These are phyloP conservation scores for Pedionomus torquatus DNA, from an alignment of 2,113 vertebrate species.

Conservation along the genomic window DNA sequence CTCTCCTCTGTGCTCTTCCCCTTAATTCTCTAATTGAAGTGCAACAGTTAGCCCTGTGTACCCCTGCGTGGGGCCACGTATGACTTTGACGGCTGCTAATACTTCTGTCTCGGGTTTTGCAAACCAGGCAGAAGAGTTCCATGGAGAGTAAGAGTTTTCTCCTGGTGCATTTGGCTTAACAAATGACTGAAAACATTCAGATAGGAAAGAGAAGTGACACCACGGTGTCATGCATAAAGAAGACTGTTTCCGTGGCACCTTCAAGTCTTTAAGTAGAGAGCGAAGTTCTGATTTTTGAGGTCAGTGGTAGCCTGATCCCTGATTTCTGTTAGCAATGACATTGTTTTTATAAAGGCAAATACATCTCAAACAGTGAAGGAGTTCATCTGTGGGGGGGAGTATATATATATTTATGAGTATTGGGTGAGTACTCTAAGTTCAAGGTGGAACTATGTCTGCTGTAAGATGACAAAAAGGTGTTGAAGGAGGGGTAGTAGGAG, in stretches of 20 bases:
- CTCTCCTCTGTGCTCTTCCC: accelerated
- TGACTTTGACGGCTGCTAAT: not conserved
- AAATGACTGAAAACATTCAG: not conserved
- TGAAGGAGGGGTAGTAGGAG: not conserved
- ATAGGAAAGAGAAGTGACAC: not conserved
- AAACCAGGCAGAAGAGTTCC: not conserved
- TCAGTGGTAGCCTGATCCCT: accelerated
- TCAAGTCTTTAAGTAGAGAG: not conserved
- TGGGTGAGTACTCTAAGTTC: not conserved
- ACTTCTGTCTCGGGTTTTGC: not conserved
- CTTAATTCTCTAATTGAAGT: not conserved
- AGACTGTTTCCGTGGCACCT: not conserved
- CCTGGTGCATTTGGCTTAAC: not conserved
- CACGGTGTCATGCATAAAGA: not conserved
- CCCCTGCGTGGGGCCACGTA: accelerated
- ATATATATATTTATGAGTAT: not conserved
- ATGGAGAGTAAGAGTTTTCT: not conserved
- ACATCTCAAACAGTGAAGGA: not conserved
- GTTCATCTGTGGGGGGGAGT: accelerated
- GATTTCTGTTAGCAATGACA: not conserved
- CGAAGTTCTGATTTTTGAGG: not conserved
- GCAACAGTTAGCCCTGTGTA: not conserved
- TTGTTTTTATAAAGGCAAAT: not conserved
- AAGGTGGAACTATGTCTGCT: not conserved
- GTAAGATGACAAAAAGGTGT: not conserved